Base-by-base conservation (phyloP, 2,797 vertebrate species). In the Morelia viridis region DNA sequence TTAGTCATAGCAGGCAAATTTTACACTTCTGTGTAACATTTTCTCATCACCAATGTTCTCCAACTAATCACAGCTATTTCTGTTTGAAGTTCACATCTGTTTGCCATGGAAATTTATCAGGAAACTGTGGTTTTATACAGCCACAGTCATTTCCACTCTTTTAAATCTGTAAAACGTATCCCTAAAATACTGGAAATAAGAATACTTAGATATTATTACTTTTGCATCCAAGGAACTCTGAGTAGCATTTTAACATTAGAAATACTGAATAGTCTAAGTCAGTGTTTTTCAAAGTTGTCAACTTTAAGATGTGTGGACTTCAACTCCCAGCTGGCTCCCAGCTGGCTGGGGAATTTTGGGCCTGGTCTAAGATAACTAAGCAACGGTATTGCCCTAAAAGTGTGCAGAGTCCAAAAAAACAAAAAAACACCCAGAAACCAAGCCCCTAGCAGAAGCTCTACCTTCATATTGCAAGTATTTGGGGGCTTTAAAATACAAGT, bases 101-200 rank as follows among this genome's bases (percentile, higher is more conserved):
- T 96, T 97, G 94, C 96, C 92, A 95, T 87, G 92, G 96, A 97
- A 97, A 96, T 95, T 93, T 97, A 94, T 96, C 93, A 96, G 95
- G 94, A 96, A 97, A 96, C 92, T 95, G 95, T 95, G 94, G 94
- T 93, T 96, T 97, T 95, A 95, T 92, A 96, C 61, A 95, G 92
- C 92, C 93, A 93, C 64, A 89, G 89, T 92, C 95, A 97, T 93
- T 97, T 97, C 90, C 91, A 91, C 57, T 88, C 15, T 65, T 92
- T 87, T 84, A 89, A 89, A 65, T 88, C 91, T 94, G n/a, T 28
- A 95, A 89, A 35, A 88, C 6, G 24, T 71, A 94, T 57, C 92
- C 50, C 26, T 92, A 95, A 15, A 88, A 89, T 65, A 76, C 83
- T 58, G 17, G 76, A 26, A 87, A 89, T 41, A 88, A 68, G 91